Percentiles rank a stretch among this genome's conserved stretches.
Evolutionary conservation across 2,113 vertebrate species (phyloP).

Genomic region (Maccullochella peelii): DNA sequence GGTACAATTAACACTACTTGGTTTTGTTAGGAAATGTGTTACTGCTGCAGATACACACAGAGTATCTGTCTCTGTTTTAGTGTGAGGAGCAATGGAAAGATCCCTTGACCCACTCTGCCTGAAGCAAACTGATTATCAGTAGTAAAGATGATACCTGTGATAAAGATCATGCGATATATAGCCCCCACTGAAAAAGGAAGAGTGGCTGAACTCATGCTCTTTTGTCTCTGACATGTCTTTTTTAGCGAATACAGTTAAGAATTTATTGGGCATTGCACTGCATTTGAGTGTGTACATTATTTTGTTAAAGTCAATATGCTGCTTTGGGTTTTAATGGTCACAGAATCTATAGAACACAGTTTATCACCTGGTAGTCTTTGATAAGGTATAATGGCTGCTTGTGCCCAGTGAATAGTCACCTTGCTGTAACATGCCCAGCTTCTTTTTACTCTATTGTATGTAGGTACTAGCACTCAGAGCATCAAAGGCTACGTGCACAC

Average conservation of each 20-base stretch:
- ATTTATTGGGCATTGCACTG: not conserved
- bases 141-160: slow-evolving; percentile 63
- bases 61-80: slow-evolving; percentile 10
- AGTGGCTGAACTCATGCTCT: slow-evolving; percentile 21
- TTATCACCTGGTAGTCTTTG: slow-evolving; percentile 40
- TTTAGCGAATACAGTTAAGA: slow-evolving; percentile 14
- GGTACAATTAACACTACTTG: not conserved
- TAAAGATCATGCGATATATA: slow-evolving; percentile 67
- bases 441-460: slow-evolving; percentile 33
- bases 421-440: slow-evolving; percentile 37
- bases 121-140: slow-evolving; percentile 70
- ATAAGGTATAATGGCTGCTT: slow-evolving; percentile 42
- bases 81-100: slow-evolving; percentile 29
- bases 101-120: slow-evolving; percentile 13
- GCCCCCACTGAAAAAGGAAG: slow-evolving; percentile 40
- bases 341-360: slow-evolving; percentile 24
- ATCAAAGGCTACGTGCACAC: not conserved
- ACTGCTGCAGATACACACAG: not conserved
- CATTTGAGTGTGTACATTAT: slow-evolving; percentile 11
- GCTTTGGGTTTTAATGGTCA: slow-evolving; percentile 9
- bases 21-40: not conserved
- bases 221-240: slow-evolving; percentile 31
- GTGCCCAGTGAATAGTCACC: slow-evolving; percentile 37
- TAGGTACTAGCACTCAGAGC: slow-evolving; percentile 3
- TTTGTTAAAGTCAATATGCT: slow-evolving; percentile 26